Conservation (phyloP, 1,140 invertebrate species). For the Drosophila nannoptera region DNA sequence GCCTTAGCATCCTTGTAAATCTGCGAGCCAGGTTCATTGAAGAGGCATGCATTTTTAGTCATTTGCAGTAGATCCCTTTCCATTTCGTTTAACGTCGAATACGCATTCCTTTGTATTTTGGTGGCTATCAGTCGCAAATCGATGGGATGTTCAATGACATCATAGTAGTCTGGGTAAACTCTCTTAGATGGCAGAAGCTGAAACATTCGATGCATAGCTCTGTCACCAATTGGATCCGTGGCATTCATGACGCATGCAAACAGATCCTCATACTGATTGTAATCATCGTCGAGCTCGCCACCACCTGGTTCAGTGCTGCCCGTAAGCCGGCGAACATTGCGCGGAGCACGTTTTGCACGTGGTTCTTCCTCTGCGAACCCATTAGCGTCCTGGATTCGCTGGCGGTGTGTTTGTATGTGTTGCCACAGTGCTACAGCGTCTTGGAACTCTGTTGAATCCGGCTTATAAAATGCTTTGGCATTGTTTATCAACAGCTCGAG, state of each 20-base stretch:
- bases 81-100: constrained; percentile 88
- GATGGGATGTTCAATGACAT: constrained; percentile 96
- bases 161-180: constrained; percentile 97
- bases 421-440: constrained; percentile 96
- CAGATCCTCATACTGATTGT: constrained; percentile 87
- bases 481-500: constrained; percentile 93
- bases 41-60: constrained; percentile 96
- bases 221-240: constrained; percentile 88
- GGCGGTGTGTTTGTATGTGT: constrained; percentile 84
- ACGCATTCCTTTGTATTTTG: constrained; percentile 92
- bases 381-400: constrained; percentile 80
- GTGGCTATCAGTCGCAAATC: constrained; percentile 95
- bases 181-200: constrained; percentile 94
- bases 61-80: constrained; percentile 95
- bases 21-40: constrained; percentile 97
- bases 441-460: constrained; percentile 91
- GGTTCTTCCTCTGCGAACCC: constrained; percentile 72
- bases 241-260: constrained; percentile 90
- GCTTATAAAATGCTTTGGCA: constrained; percentile 96
- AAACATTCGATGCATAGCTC: constrained; percentile 90
- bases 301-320: constrained; percentile 79
- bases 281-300: constrained; percentile 85
- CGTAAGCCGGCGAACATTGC: constrained; percentile 69
- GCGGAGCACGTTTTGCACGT: constrained; percentile 54
- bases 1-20: constrained; percentile 98